Evolutionary conservation across 2,888 invertebrate genomes (phyloP).

Genomic region (Nomada flava): DNA sequence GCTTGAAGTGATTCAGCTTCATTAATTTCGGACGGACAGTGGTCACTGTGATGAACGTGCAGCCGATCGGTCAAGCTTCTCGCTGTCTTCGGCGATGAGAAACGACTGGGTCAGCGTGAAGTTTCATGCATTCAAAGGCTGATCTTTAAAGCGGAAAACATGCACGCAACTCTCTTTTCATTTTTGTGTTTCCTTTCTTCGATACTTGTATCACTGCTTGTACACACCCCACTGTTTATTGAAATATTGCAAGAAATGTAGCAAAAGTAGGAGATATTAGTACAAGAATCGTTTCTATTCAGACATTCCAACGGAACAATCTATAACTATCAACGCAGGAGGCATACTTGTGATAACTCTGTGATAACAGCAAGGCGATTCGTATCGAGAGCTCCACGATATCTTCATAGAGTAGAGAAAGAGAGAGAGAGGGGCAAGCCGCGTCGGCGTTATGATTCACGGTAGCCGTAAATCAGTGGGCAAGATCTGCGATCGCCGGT

Average conservation of each 20-base stretch:
- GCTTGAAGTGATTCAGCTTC: constrained; percentile 27
- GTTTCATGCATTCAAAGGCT: background rate
- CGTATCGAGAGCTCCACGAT: constrained; percentile 31
- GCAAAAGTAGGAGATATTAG: no score
- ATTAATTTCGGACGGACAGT: constrained; percentile 46
- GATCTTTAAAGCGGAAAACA: background rate
- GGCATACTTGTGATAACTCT: no score
- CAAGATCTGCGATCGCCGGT: constrained; percentile 54
- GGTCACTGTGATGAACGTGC: constrained; percentile 20
- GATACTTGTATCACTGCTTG: no score
- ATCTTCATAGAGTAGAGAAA: constrained; percentile 46
- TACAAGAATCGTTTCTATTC: no score
- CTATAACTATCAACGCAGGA: no score
- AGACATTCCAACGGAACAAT: no score
- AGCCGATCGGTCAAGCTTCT: constrained; percentile 17
- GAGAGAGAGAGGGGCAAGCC: background rate
- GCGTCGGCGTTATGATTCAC: constrained; percentile 58
- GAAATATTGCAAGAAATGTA: no score
- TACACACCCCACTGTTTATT: no score
- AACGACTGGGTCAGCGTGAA: background rate
- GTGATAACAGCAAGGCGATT: constrained; percentile 17
- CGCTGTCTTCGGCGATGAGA: no score
- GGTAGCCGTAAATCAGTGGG: constrained; percentile 61
- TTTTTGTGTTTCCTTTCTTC: no score
- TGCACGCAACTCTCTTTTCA: background rate